These are phyloP conservation scores for Octonoba sinensis DNA, from an alignment of 2,888 invertebrate genomes.

Conservation along the genomic window DNA sequence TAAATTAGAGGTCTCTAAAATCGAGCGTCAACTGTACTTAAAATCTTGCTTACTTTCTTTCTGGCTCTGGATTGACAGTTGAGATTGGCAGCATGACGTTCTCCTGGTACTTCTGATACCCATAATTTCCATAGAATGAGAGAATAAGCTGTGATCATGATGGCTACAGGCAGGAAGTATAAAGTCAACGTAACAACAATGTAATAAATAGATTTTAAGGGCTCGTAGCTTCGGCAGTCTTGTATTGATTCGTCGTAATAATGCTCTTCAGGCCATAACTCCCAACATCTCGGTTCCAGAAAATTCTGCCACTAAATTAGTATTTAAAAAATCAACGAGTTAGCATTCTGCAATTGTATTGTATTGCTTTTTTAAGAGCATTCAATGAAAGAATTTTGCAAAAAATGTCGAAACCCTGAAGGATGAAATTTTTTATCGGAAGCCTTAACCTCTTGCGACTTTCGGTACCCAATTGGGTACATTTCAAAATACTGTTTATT, in stretches of 20 bases:
- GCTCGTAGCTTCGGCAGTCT: conserved; percentile 7
- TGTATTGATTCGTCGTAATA: conserved; percentile 9
- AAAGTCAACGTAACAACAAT: conserved; percentile 45
- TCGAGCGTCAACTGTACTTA: no score
- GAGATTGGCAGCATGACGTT: conserved; percentile 68
- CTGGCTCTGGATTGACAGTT: conserved; percentile 68
- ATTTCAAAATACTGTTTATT: no score
- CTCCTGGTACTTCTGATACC: conserved; percentile 58
- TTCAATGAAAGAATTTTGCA: no score
- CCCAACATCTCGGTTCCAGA: conserved; percentile 36
- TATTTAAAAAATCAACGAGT: no score
- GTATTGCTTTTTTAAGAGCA: no score
- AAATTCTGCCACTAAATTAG: conserved; percentile 51
- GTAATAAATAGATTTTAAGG: conserved; percentile 39
- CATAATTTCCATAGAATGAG: conserved; percentile 60
- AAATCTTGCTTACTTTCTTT: conserved; percentile 65
- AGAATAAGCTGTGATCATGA: conserved; percentile 63
- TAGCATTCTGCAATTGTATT: no score
- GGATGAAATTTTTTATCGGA: no score
- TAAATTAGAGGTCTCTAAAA: no score
- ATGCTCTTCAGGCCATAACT: conserved; percentile 33
- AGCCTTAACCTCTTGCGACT: no score
- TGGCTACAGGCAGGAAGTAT: conserved; percentile 55
- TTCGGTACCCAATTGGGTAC: no score
- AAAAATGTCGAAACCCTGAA: no score